Evolutionary conservation across 2,113 vertebrate species (phyloP), one percentile per base, ranked within the genome.

Genomic region (Malaclemys terrapin): DNA sequence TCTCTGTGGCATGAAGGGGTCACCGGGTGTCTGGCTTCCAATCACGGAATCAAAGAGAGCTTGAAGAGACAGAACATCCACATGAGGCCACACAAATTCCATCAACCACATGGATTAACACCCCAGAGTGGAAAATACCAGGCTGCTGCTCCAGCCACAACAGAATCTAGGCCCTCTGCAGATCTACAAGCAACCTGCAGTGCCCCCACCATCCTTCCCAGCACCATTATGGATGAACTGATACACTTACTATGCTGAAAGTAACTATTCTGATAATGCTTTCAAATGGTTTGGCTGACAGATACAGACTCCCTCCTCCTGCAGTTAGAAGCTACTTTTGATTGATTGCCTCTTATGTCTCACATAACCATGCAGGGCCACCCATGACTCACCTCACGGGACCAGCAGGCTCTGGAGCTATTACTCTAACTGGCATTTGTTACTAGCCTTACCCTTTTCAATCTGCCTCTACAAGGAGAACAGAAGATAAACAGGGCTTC

Each of bases 41-140:
- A 97, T 98, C 97, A 99, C 98, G 25, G 98, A 96, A 82, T 98
- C 99, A 96, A 99, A 99, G 97, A 99, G 98, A 90, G 98, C 99
- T 92, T 98, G 96, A 89, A 97, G 65, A 72, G n/a, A 72, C 35
- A 72, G 19, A 38, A 72, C n/a, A 38, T 8, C 35, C 62, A 17
- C 31, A 65, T 65, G 12, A 65, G 62, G 62, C 62, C 62, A 69
- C 31, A n/a, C 35, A n/a, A n/a, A 69, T 69, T 65, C 31, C 62
- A 35, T 35, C 31, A 69, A 16, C 62, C 17, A 22, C 8, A 22
- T 10, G 19, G n/a, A 72, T n/a, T 19, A 72, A 72, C 65, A n/a
- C 35, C 59, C 65, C n/a, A 38, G 65, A 72, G n/a, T 20, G n/a
- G 65, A 20, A 38, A 72, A 20, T 20, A 72, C 65, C 35, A 69